A percentile compares a stretch with the other conserved stretches of the same genome.
phyloP scores from a whole-genome alignment of 2,888 invertebrate genomes.

The Nomada ruficornis region DNA sequence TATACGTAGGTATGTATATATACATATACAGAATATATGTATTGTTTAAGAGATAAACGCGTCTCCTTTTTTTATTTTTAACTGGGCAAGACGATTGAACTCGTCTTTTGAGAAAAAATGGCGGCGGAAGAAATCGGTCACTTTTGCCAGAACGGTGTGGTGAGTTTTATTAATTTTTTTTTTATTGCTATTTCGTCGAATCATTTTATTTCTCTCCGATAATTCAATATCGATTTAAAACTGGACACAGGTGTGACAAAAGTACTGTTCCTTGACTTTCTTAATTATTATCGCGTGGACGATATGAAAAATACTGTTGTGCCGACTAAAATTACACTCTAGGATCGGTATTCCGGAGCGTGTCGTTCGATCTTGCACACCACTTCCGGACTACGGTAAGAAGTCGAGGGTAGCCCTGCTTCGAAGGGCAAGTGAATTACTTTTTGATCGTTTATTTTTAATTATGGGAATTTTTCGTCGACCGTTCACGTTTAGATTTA shows the following conservation, averaged over 20 bases:
- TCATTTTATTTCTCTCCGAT: neutral
- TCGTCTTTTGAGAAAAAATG: slow-evolving; percentile 8
- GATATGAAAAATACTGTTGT: slow-evolving; percentile 35
- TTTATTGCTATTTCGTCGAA: neutral
- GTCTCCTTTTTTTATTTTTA: neutral
- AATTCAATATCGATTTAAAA: slow-evolving; percentile 5
- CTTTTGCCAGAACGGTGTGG: neutral
- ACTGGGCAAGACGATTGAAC: slow-evolving; percentile 13
- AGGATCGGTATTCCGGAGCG: slow-evolving; percentile 23
- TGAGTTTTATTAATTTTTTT: neutral
- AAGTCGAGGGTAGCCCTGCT: slow-evolving; percentile 4
- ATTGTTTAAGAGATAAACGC: slow-evolving; percentile 11
- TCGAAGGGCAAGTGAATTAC: slow-evolving; percentile 32
- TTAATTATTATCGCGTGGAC: slow-evolving; percentile 3
- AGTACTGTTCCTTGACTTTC: neutral
- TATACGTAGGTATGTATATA: slow-evolving; percentile 1
- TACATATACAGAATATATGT: slow-evolving; percentile 39
- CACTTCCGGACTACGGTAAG: slow-evolving; percentile 33
- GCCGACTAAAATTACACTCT: slow-evolving; percentile 11
- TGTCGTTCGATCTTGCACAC: slow-evolving; percentile 30
- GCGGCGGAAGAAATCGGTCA: slow-evolving; percentile 10
- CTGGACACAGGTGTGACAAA: slow-evolving; percentile 19
- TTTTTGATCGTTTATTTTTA: too few species aligned
- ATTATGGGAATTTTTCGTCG: neutral
- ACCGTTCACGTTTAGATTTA: neutral